A percentile compares a stretch with the other conserved stretches of the same genome.
These are phyloP conservation scores for Apostichopus japonicus DNA, from an alignment of 35 echinoderm and acorn worm genomes.

Conservation along the genomic window DNA sequence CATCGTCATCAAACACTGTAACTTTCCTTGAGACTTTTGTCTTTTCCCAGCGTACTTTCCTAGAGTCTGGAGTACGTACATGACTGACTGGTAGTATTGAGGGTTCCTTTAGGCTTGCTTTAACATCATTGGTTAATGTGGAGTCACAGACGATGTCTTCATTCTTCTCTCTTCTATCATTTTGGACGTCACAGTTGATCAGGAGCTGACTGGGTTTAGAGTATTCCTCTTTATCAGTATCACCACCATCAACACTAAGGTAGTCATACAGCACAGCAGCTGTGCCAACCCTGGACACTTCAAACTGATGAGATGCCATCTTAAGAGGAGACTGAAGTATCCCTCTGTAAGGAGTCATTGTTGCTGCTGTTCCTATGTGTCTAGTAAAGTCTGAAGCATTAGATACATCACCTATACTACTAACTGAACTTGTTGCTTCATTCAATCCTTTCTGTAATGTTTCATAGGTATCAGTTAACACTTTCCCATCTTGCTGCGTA, in stretches of 20 bases:
- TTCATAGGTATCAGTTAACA: not conserved
- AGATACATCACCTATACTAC: slow-evolving; percentile 19
- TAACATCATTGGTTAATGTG: not conserved
- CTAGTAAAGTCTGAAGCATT: slow-evolving; percentile 3
- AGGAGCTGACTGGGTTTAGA: not conserved
- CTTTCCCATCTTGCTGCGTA: not conserved
- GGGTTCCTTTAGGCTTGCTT: not conserved
- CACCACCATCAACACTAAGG: slow-evolving; percentile 27
- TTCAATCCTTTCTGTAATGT: slow-evolving; percentile 2
- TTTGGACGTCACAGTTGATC: not conserved
- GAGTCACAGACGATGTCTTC: not conserved
- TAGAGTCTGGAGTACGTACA: slow-evolving; percentile 4
- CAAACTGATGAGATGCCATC: not conserved
- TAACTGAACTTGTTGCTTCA: slow-evolving; percentile 13
- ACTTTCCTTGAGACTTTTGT: slow-evolving; percentile 37
- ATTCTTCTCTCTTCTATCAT: not conserved
- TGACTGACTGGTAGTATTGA: not conserved
- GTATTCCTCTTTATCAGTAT: not conserved
- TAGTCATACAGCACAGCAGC: slow-evolving; percentile 42
- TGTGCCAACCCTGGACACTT: slow-evolving; percentile 14
- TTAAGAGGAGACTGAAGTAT: not conserved
- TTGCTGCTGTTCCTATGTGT: not conserved
- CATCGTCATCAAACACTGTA: slow-evolving; percentile 54
- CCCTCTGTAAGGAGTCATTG: not conserved
- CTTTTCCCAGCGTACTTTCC: slow-evolving; percentile 31